Base-by-base conservation (phyloP, 2,797 vertebrate genomes). In the Etheostoma perlongum region DNA sequence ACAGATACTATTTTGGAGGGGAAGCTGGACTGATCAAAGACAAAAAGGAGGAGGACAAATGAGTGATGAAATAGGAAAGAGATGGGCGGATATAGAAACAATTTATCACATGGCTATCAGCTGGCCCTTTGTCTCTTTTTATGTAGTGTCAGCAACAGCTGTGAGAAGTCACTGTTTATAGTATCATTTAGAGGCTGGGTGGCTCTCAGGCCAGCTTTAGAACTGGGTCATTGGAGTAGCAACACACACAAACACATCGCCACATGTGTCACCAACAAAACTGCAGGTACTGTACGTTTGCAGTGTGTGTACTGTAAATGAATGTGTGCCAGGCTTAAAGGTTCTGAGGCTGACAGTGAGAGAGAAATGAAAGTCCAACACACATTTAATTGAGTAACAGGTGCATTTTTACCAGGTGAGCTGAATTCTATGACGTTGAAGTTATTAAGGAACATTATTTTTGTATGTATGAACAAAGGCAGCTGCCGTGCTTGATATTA, bases 61-160 rank as follows among this genome's bases (percentile, higher is more conserved):
- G 77, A 82, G 55, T 67, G 74, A 87, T 87, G 72, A 78, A 85
- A 85, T 64, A 71, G 81, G 71, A 72, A 81, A 54, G 40, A 75
- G 83, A 82, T 80, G 82, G 70, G 59, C n/a, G 42, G 78, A 79
- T 83, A 66, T 61, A 60, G 58, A 76, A 64, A 60, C 25, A 81
- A 85, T 85, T 71, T 69, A 82, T 91, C 78, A 77, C 19, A 13
- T 16, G 0, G 49, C 79, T 81, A 88, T 84, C 88, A 73, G 60
- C 55, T 49, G 74, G 81, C 83, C 73, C 83, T 89, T 86, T 77
- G 80, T 89, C 79, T 90, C 53, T 76, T 89, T 88, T 84, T 85
- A 82, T 84, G 79, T 85, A 25, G 74, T 58, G 79, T 85, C 84
- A 86, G 89, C 78, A 81, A 70, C 75, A 82, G 78, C 78, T 11